Evolutionary conservation across 1,140 invertebrate genomes (phyloP).

Genomic region (Ceratina australensis): DNA sequence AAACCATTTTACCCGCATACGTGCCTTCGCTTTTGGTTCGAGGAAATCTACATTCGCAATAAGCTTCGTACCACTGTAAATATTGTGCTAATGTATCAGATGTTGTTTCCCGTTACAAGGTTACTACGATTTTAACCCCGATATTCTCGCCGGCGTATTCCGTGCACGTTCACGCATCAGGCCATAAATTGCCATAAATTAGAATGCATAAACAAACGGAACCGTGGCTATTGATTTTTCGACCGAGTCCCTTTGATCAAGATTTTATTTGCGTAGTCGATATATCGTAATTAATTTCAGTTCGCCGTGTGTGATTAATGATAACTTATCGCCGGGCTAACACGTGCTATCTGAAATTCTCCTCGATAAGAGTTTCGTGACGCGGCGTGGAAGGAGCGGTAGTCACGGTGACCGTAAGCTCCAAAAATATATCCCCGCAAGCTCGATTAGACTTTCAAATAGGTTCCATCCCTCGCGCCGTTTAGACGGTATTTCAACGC

Average conservation of each 20-base stretch:
- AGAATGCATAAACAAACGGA: background rate
- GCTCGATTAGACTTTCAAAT: background rate
- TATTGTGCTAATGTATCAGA: background rate
- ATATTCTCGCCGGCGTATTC: constrained; percentile 1
- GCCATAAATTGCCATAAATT: constrained; percentile 13
- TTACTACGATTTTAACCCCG: constrained; percentile 4
- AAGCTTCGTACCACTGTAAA: background rate
- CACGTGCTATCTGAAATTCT: constrained; percentile 5
- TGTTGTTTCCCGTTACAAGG: background rate
- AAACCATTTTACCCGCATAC: background rate
- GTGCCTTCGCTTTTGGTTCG: too few species aligned
- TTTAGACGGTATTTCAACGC: too few species aligned
- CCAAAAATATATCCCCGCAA: background rate
- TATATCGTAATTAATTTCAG: too few species aligned
- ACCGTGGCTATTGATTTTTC: background rate
- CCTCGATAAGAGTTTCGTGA: constrained; percentile 15
- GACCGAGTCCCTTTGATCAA: background rate
- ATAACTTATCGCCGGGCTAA: background rate
- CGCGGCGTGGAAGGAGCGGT: background rate
- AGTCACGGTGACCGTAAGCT: background rate
- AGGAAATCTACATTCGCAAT: too few species aligned
- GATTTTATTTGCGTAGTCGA: too few species aligned
- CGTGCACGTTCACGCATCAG: background rate
- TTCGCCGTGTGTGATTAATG: background rate
- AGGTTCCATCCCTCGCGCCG: background rate